Evolutionary conservation across 1,140 invertebrate genomes (phyloP), one percentile per base, ranked within the genome.

Genomic region (Heliconius eleuchia): DNA sequence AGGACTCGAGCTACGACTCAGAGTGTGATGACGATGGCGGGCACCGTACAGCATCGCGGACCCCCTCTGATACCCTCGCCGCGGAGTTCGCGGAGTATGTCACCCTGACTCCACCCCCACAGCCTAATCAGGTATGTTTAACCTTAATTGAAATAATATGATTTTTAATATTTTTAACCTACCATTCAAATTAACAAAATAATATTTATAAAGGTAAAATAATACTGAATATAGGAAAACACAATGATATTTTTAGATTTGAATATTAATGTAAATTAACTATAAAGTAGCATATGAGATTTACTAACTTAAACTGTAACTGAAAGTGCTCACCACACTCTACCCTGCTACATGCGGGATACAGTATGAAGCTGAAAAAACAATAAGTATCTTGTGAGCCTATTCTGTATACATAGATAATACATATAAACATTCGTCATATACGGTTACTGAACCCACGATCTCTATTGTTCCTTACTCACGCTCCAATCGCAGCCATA

Each of bases 1-100:
- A 98, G 87, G 98, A 98, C 91, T 98, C 97, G 34, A 98, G 97
- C 82, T 98, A 98, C 91, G 98, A 98, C 92, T 98, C 97, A 7
- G 97, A 98, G 91, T 97, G 96, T 87, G 97, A 98, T 73, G 96
- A 97, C 72, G 96, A 97, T 52, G 92, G 94, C n/a, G 88, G 92
- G 1, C 98, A 98, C 89, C 95, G 97, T 57, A 96, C 98, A 82
- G 97, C 98, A 5, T 97, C 96, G 7, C 95, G 97, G 57, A 98
- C 97, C 0, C 96, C 96, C 0, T 98, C 97, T 2, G 98, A 98
- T 85, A 98, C 97, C 0, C 95, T 98, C 80, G 97, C 96, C 1
- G 97, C 97, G 0, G 98, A 98, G 92, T 98, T 97, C 86, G 97
- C 96, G 1, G 97, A 98, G 87, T 98, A 98, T 86, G 97, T 98